Conservation (phyloP, 2,797 vertebrate species). For the Myiotriccus ornatus region DNA sequence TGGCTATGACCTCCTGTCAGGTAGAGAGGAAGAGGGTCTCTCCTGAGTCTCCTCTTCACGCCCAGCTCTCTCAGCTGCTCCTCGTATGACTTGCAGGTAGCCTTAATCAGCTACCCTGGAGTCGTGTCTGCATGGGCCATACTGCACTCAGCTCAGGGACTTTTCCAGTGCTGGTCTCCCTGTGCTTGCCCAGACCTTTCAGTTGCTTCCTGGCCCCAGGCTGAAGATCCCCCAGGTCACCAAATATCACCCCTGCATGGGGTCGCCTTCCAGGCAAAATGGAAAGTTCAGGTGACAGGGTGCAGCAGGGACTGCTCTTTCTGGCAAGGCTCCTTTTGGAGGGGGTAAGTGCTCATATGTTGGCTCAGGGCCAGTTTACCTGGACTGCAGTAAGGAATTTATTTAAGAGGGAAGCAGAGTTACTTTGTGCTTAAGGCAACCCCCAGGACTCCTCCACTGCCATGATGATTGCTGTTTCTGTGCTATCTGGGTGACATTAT, state of each 20-base stretch:
- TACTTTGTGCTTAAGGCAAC: background rate
- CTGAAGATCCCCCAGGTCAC: background rate
- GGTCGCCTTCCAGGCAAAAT: background rate
- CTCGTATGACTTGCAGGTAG: background rate
- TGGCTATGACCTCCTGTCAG: background rate
- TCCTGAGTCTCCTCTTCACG: background rate
- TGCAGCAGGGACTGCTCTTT: fast-evolving
- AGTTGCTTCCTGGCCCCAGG: background rate
- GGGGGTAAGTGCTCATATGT: background rate
- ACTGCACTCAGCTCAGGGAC: background rate
- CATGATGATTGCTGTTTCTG: background rate
- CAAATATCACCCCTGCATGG: background rate
- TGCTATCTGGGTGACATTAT: background rate
- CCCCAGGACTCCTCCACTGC: background rate
- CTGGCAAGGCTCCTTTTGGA: background rate
- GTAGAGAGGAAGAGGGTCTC: background rate
- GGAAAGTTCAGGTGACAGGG: background rate
- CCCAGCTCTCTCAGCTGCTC: background rate
- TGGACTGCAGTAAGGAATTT: background rate
- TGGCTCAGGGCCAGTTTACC: background rate
- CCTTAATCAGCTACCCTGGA: background rate
- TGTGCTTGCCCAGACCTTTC: background rate
- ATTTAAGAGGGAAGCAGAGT: background rate
- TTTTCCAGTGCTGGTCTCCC: background rate
- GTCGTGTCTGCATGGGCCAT: background rate